phyloP scores from a whole-genome alignment of 1,140 invertebrate species.

The Drosophila lacteicornis region DNA sequence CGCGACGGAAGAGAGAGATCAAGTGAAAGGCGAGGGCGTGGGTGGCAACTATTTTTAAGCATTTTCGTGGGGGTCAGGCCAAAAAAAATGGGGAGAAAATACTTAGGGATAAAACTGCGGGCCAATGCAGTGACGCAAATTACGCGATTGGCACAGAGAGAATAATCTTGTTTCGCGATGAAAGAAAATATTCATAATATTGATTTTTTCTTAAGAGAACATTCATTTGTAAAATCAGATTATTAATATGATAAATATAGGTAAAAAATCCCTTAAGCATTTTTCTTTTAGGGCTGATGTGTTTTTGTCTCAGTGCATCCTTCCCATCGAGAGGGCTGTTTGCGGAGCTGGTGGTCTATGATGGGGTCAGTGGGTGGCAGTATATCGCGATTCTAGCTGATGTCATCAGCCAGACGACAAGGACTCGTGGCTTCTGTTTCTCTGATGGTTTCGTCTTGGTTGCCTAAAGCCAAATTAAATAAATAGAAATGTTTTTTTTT shows the following conservation, averaged over 20 bases:
- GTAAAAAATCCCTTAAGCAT: too few relatives aligned
- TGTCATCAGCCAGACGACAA: slow-evolving; percentile 64
- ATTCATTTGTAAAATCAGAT: too few relatives aligned
- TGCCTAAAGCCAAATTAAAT: slow-evolving; percentile 68
- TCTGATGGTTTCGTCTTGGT: slow-evolving; percentile 26
- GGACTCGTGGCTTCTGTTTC: slow-evolving; percentile 34
- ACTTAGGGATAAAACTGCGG: neutral
- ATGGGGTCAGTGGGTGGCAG: slow-evolving; percentile 15
- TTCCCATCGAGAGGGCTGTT: neutral
- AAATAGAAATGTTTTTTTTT: slow-evolving; percentile 64
- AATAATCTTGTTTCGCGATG: neutral
- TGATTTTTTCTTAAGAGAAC: neutral
- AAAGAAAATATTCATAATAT: neutral
- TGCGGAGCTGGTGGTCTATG: neutral
- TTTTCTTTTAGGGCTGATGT: neutral
- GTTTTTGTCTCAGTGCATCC: slow-evolving; percentile 1
- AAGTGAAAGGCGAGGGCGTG: slow-evolving; percentile 2
- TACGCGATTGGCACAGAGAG: slow-evolving; percentile 17
- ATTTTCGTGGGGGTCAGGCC: slow-evolving; percentile 15
- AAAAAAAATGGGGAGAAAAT: neutral
- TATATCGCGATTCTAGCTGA: slow-evolving; percentile 54
- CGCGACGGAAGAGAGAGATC: slow-evolving; percentile 11
- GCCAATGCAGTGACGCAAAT: slow-evolving; percentile 43
- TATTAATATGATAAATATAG: too few relatives aligned
- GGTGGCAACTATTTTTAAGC: slow-evolving; percentile 38